Conservation (phyloP, 1,140 invertebrate species). For the Papilio machaon region DNA sequence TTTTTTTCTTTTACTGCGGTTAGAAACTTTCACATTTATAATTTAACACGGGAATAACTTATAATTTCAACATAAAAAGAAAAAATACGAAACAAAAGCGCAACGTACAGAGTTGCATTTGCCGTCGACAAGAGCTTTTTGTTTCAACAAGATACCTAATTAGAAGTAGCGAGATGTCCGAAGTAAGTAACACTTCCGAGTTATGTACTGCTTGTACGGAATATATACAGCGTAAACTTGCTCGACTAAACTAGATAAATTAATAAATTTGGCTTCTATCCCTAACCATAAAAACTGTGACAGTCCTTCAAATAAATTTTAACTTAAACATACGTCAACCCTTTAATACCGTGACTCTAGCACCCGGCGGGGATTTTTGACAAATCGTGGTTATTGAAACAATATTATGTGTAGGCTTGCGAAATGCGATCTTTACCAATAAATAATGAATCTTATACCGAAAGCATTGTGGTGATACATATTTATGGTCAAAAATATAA, state of each 20-base stretch:
- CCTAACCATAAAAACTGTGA: too few relatives aligned
- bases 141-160: constrained; percentile 55
- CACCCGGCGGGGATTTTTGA: too few relatives aligned
- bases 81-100: constrained; percentile 21
- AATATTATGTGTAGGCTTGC: too few relatives aligned
- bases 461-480: too few relatives aligned
- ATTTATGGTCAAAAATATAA: too few relatives aligned
- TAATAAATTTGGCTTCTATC: constrained; percentile 28
- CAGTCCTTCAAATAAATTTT: too few relatives aligned
- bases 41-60: neutral
- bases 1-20: neutral
- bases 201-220: constrained; percentile 42
- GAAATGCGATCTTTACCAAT: too few relatives aligned
- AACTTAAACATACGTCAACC: too few relatives aligned
- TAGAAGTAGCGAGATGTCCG: constrained; percentile 52
- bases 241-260: constrained; percentile 34
- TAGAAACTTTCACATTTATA: too few relatives aligned
- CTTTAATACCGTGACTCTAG: too few relatives aligned
- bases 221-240: constrained; percentile 37
- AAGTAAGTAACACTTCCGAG: constrained; percentile 40
- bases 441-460: too few relatives aligned
- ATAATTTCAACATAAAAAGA: neutral
- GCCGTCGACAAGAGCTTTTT: constrained; percentile 40
- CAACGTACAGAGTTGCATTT: constrained; percentile 31
- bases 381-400: too few relatives aligned